A percentile compares a stretch with the other conserved stretches of the same genome.
Conservation (phyloP, 1,140 invertebrate genomes). For the Magallana ariakensis region DNA sequence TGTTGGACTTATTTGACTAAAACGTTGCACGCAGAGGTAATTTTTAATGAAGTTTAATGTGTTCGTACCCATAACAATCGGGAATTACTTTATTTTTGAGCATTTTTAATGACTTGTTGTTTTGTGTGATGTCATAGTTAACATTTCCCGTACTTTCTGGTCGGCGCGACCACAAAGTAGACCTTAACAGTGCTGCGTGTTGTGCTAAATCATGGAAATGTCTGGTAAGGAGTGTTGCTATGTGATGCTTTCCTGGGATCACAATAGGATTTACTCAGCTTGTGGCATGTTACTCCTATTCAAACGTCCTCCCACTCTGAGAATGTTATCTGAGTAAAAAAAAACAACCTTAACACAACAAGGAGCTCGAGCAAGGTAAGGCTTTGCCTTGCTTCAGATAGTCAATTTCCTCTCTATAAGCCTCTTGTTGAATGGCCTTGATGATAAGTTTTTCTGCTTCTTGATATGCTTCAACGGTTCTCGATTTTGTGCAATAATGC, state of each 20-base stretch:
- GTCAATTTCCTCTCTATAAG: neutral
- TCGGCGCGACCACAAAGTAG: too few species aligned
- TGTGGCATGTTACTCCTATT: neutral
- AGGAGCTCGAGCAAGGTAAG: neutral
- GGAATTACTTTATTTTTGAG: too few species aligned
- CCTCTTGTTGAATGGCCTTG: neutral
- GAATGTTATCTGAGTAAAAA: neutral
- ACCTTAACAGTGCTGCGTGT: too few species aligned
- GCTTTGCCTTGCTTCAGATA: neutral
- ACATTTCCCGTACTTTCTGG: too few species aligned
- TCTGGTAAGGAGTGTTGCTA: neutral
- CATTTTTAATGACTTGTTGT: too few species aligned
- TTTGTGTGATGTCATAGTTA: too few species aligned
- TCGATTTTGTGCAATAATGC: neutral
- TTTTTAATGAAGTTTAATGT: too few species aligned
- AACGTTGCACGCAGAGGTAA: too few species aligned
- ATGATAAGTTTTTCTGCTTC: neutral
- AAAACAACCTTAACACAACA: neutral
- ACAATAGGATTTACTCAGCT: neutral
- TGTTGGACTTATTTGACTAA: too few species aligned
- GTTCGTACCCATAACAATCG: too few species aligned
- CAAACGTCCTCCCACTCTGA: neutral
- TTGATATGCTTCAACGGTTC: neutral
- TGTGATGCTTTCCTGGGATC: conserved; percentile 5
- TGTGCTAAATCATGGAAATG: neutral